Conservation (phyloP, 2,888 invertebrate genomes). For the Halictus quadricinctus region DNA sequence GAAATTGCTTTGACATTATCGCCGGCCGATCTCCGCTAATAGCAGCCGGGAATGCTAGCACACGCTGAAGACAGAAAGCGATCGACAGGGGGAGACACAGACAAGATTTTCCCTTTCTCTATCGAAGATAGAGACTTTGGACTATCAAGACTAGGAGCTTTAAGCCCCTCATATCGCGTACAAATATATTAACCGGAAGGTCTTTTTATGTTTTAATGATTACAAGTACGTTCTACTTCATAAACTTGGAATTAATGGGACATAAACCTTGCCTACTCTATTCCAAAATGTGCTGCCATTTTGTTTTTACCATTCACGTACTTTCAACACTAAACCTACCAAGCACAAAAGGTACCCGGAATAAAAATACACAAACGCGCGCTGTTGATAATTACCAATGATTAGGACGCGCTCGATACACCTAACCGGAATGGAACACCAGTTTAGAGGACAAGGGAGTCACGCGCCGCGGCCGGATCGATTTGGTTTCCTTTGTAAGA, state of each 20-base stretch:
- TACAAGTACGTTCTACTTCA: too few relatives aligned
- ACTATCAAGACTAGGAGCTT: not conserved
- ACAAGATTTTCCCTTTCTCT: not conserved
- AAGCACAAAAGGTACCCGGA: not conserved
- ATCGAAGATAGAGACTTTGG: not conserved
- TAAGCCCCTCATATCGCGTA: too few relatives aligned
- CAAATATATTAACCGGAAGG: not conserved
- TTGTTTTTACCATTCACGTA: not conserved
- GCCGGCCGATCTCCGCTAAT: constrained; percentile 19
- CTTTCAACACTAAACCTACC: not conserved
- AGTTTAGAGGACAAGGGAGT: constrained; percentile 1
- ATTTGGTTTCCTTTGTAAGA: constrained; percentile 20
- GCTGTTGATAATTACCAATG: not conserved
- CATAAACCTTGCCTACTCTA: too few relatives aligned
- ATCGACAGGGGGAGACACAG: not conserved
- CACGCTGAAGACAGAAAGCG: not conserved
- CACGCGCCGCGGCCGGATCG: not conserved
- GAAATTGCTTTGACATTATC: constrained; percentile 27
- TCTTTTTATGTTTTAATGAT: too few relatives aligned
- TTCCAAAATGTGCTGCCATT: too few relatives aligned
- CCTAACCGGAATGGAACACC: not conserved
- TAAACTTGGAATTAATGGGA: too few relatives aligned
- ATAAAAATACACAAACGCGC: not conserved
- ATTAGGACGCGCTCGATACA: not conserved
- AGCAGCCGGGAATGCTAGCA: not conserved